phyloP scores from a whole-genome alignment of 1,140 invertebrate genomes.

The Drosophila malerkotliana region DNA sequence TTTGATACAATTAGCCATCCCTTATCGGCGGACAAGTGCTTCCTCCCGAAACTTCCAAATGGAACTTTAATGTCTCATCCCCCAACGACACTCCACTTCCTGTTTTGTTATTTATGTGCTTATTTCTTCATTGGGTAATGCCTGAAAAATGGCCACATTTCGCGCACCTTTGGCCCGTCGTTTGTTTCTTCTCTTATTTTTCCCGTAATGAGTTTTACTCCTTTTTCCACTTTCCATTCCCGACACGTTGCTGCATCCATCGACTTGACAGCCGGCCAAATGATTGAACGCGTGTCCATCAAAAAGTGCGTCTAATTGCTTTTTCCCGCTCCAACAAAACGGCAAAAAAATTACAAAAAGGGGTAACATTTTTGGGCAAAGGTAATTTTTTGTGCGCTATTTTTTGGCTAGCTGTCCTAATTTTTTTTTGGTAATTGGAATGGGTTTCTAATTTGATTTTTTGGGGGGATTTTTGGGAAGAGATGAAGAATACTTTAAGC shows the following conservation, averaged over 20 bases:
- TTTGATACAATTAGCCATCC: constrained; percentile 66
- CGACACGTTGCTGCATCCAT: constrained; percentile 60
- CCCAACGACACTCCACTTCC: neutral
- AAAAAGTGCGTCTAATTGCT: constrained; percentile 80
- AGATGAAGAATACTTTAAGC: neutral
- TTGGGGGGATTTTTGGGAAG: neutral
- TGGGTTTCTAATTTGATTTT: constrained; percentile 43
- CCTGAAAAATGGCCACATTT: constrained; percentile 72
- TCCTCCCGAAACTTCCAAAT: neutral
- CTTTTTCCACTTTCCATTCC: constrained; percentile 51
- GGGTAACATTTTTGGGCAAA: constrained; percentile 59
- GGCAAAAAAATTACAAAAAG: constrained; percentile 23
- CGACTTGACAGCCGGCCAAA: constrained; percentile 74
- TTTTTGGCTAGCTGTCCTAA: constrained; percentile 35
- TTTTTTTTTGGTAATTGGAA: constrained; percentile 39
- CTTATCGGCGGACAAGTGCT: constrained; percentile 34
- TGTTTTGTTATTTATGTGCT: constrained; percentile 66
- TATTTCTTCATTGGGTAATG: constrained; percentile 56
- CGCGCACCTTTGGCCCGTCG: constrained; percentile 54
- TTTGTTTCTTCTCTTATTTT: constrained; percentile 3
- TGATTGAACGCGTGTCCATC: constrained; percentile 81
- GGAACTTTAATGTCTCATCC: neutral
- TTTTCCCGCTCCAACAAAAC: constrained; percentile 54
- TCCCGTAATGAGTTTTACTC: constrained; percentile 63
- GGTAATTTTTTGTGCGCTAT: constrained; percentile 69